Base-by-base conservation (phyloP, 1,140 invertebrate species). In the Brachionus koreanus region DNA sequence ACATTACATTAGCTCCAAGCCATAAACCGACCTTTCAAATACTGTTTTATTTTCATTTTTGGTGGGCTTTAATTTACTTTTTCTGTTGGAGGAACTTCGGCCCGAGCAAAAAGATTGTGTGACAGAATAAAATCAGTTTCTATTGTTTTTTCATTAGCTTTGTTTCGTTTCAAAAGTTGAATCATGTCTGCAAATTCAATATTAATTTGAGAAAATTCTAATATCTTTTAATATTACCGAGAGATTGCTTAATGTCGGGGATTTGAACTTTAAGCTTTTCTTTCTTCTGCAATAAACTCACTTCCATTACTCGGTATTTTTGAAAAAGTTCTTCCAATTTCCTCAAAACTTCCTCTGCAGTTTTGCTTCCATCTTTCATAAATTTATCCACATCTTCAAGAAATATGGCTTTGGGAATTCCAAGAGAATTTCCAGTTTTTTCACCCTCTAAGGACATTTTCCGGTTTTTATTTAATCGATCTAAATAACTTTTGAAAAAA, bases 381-480 rank as follows among this genome's bases (percentile, higher is more conserved):
- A 82, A 82, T 42, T 46, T 74, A n/a, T 69, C 82, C 1, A 82
- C 82, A 74, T 82, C 82, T 82, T 82, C 82, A 4, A 82, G 23
- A 74, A 82, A 82, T 35, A 82, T 69, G 16, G 82, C 63, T 52
- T 82, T 82, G n/a, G 82, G 82, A 35, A 82, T 82, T 61, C 82
- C 82, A 25, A 82, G 49, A 12, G 76, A 79, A 52, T 79, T 79
- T 37, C 76, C 76, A 2, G 49, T 42, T 79, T 79, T 57, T 13
- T 79, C 49, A 23, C 49, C 61, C 37, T 57, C 76, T 19, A 79
- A 42, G 1, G 76, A 79, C 76, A 79, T 79, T 79, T 9, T 52
- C 5, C 49, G 16, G 16, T 57, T 6, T 29, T 29, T 57, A 57
- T 0, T 9, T 57, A n/a, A 19, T 19, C 5, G 16, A 16, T 57